Evolutionary conservation across 2,888 invertebrate species (phyloP), one percentile per base, ranked within the genome.

Genomic region (Synanthedon andrenaeformis): DNA sequence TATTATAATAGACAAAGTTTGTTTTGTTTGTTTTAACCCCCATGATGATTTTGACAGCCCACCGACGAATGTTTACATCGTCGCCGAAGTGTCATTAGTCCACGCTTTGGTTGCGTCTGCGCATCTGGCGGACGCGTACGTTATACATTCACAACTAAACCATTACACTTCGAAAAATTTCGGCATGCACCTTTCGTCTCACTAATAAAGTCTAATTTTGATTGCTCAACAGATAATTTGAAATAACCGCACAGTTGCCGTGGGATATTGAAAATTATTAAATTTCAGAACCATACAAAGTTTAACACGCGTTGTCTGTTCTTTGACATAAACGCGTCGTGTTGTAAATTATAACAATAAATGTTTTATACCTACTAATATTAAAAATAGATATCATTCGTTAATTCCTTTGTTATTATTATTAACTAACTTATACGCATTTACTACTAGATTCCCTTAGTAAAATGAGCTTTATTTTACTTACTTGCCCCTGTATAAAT

Each of bases 31-130:
- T 76, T 73, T 76, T 72, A 62, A 63, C 64, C 59, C 61, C 68
- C 55, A 63, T 79, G 78, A 83, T 80, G 79, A 72, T 74, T 82
- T 76, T 81, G 79, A 82, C 85, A 82, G 76, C 64, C 62, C 60
- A 64, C 70, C 70, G 76, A 69, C 72, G 79, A 82, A 72, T 82
- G 81, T 78, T 82, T 79, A 83, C 80, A 79, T 86, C 85, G 77
- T 82, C 86, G 73, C 80, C 70, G 64, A 67, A 72, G 66, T 74
- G 76, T 82, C 85, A 86, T 87, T 86, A 87, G 87, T 83, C 77
- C 78, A 72, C 79, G 74, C 70, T 69, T 71, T 72, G 62, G 66
- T 67, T 68, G 69, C 70, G 69, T 64, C 59, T 55, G 66, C 73
- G 72, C 86, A 86, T 85, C 82, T 87, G 85, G 76, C 67, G 62